phyloP scores from a whole-genome alignment of 1,140 invertebrate species.

The Maniola jurtina region DNA sequence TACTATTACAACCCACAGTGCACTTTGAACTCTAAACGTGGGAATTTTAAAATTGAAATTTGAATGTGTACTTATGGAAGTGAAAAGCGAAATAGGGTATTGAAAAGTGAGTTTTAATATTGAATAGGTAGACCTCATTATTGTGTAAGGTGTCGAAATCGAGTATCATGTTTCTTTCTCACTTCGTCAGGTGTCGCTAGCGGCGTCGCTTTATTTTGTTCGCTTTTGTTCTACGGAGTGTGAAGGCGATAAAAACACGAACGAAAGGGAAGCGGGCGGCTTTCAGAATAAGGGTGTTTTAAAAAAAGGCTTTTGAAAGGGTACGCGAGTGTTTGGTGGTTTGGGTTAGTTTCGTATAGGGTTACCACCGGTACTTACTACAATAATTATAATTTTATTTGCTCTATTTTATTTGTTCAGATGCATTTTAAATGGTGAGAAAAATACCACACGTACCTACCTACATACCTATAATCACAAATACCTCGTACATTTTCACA shows the following conservation, averaged over 20 bases:
- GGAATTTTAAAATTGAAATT: constrained; percentile 22
- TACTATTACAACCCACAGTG: constrained; percentile 36
- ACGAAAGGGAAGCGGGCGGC: constrained; percentile 58
- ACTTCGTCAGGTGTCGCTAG: constrained; percentile 72
- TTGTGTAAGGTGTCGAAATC: constrained; percentile 24
- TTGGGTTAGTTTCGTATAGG: constrained; percentile 42
- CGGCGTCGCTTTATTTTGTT: constrained; percentile 65
- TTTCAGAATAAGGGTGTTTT: constrained; percentile 57
- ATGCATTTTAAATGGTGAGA: background rate
- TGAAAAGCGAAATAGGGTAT: constrained; percentile 17
- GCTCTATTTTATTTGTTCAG: too few relatives aligned
- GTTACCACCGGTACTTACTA: background rate
- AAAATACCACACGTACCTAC: background rate
- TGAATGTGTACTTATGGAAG: constrained; percentile 7
- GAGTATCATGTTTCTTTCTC: constrained; percentile 72
- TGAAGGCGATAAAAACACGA: constrained; percentile 68
- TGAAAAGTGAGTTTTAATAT: constrained; percentile 36
- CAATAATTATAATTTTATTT: too few relatives aligned
- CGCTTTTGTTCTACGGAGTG: constrained; percentile 70
- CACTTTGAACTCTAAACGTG: constrained; percentile 27
- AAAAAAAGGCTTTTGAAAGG: constrained; percentile 42
- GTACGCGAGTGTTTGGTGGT: constrained; percentile 51
- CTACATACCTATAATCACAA: background rate
- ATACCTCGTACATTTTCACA: too few relatives aligned
- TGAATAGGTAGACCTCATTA: constrained; percentile 31